Base-by-base conservation (phyloP, 2,888 invertebrate species). In the Rhingia campestris region DNA sequence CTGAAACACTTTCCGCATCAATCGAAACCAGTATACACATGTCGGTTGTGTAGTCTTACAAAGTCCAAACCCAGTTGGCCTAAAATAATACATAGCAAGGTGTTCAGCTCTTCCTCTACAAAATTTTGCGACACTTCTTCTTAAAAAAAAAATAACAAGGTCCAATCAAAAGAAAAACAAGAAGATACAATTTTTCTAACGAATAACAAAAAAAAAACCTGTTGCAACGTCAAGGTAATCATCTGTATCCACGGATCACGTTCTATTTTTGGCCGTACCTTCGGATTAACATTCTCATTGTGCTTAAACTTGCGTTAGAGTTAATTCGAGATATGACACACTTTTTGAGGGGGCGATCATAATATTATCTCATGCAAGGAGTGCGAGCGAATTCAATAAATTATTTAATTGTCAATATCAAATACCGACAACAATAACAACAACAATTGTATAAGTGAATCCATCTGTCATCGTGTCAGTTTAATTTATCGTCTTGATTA, bases 181-280 rank as follows among this genome's bases (percentile, higher is more conserved):
- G 22, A 22, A 22, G 22, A 22, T 22, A 22, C 22, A 22, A n/a
- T n/a, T n/a, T n/a, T n/a, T n/a, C n/a, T n/a, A n/a, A n/a, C n/a
- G n/a, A n/a, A n/a, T n/a, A n/a, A n/a, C n/a, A 22, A 22, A 22
- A 22, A 58, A 64, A 14, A 63, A 81, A 81, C 81, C 75, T 64
- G 81, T 74, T 75, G 64, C 69, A 74, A 12, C 51, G 58, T 47
- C 81, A 81, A 75, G 81, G 74, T 59, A 74, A 81, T 69, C 74
- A 70, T 70, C 49, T 37, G 56, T 66, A n/a, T 64, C 63, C 69
- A 63, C 64, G 64, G 39, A 64, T 81, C 81, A 81, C 75, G 54
- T 61, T 75, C 81, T 81, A 81, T 81, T 81, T 81, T 70, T 41
- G 70, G 75, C 75, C 64, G 59, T 22, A 22, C 22, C 22, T 56